A percentile compares a stretch with the other conserved stretches of the same genome.
phyloP scores from a whole-genome alignment of 2,888 invertebrate species.

The Colostygia pectinataria region DNA sequence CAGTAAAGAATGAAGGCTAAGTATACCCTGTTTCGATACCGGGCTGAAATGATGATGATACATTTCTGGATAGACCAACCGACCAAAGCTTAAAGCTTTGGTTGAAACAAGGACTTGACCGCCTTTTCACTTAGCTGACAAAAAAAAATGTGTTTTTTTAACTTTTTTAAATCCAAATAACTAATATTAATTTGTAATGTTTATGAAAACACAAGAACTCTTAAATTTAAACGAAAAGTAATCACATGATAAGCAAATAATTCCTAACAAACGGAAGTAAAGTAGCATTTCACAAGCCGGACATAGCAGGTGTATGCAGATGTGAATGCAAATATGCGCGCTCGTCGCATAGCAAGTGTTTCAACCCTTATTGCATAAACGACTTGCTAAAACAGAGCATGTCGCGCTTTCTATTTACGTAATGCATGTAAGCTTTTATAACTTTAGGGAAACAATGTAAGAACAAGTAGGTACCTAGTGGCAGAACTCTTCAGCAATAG shows the following conservation, averaged over 20 bases:
- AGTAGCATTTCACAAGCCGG: slow-evolving; percentile 77
- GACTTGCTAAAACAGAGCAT: slow-evolving; percentile 61
- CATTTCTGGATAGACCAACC: too few relatives aligned
- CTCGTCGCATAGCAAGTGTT: slow-evolving; percentile 50
- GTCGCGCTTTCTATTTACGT: slow-evolving; percentile 69
- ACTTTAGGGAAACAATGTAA: slow-evolving; percentile 22
- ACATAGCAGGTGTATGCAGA: slow-evolving; percentile 60
- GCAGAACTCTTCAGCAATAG: too few relatives aligned
- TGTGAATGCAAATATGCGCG: slow-evolving; percentile 54
- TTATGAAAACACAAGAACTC: not conserved
- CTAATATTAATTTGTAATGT: too few relatives aligned
- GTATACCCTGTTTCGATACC: too few relatives aligned
- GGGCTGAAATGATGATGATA: too few relatives aligned
- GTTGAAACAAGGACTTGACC: too few relatives aligned
- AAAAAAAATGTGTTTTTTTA: too few relatives aligned
- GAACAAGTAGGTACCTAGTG: too few relatives aligned
- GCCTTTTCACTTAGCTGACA: too few relatives aligned
- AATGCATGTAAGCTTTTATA: slow-evolving; percentile 36
- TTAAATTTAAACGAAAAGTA: not conserved
- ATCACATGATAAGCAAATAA: not conserved
- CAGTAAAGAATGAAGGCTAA: too few relatives aligned
- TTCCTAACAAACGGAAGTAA: slow-evolving; percentile 64
- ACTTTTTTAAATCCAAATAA: too few relatives aligned
- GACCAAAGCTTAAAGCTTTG: too few relatives aligned
- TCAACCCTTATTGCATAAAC: slow-evolving; percentile 76